Evolutionary conservation across 2,797 vertebrate species (phyloP).

Genomic region (Percopsis omiscomaycus): DNA sequence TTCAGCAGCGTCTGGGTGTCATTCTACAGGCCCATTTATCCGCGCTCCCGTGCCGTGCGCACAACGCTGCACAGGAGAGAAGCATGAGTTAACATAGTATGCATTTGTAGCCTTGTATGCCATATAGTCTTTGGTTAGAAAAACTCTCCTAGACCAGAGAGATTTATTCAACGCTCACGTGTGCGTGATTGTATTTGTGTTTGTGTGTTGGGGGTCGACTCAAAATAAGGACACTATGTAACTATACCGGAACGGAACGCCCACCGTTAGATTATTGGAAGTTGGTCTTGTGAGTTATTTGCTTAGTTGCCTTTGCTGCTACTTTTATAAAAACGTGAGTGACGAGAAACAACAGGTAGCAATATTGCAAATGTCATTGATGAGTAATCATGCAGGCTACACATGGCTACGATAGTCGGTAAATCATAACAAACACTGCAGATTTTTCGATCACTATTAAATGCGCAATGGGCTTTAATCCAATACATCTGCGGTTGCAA

Average conservation of each 20-base stretch:
- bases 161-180: background rate
- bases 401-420: no score
- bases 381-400: background rate
- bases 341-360: slow-evolving; percentile 73
- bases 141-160: no score
- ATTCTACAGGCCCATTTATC: slow-evolving; percentile 62
- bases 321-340: slow-evolving; percentile 19
- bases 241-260: background rate
- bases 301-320: background rate
- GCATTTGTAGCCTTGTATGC: slow-evolving; percentile 27
- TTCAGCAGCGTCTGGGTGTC: slow-evolving; percentile 62
- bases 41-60: slow-evolving; percentile 59
- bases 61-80: slow-evolving; percentile 32
- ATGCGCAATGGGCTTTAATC: slow-evolving; percentile 62
- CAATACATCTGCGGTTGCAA: slow-evolving; percentile 35
- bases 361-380: slow-evolving; percentile 7
- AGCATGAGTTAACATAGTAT: no score
- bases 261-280: slow-evolving; percentile 32
- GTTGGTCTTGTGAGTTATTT: slow-evolving; percentile 40
- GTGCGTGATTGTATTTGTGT: slow-evolving; percentile 1
- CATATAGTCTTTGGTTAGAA: no score
- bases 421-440: slow-evolving; percentile 29
- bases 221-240: slow-evolving; percentile 22
- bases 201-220: background rate
- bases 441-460: slow-evolving; percentile 50